phyloP scores from a whole-genome alignment of 2,797 vertebrate genomes.

The Anguilla pacifica region DNA sequence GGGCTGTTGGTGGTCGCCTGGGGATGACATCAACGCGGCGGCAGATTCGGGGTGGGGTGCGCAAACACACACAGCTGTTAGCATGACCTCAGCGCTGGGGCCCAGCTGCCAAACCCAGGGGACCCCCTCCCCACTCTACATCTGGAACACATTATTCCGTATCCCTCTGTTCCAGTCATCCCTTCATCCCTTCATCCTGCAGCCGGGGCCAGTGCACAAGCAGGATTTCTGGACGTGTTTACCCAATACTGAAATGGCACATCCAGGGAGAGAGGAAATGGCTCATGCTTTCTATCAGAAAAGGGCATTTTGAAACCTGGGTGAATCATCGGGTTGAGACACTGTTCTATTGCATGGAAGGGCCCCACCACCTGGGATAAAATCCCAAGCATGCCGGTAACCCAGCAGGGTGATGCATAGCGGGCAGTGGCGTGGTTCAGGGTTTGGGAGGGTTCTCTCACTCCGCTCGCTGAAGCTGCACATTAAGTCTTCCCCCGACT shows the following conservation, averaged over 20 bases:
- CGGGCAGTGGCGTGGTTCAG: background rate
- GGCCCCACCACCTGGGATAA: background rate
- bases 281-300: background rate
- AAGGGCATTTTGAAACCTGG: background rate
- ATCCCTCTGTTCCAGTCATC: background rate
- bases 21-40: slow-evolving; percentile 1
- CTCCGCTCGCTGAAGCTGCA: background rate
- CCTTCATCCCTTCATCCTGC: background rate
- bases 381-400: background rate
- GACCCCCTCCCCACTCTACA: background rate
- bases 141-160: background rate
- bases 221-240: background rate
- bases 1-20: background rate
- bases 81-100: background rate
- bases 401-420: background rate
- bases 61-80: slow-evolving; percentile 5
- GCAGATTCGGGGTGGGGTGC: slow-evolving; percentile 1
- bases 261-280: background rate
- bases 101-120: background rate
- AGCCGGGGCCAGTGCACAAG: background rate
- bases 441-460: background rate
- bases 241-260: background rate
- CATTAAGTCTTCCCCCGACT: background rate
- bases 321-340: background rate
- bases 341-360: background rate